Evolutionary conservation across 2,797 vertebrate species (phyloP), one percentile per base, ranked within the genome.

Genomic region (Pangasius macronema): DNA sequence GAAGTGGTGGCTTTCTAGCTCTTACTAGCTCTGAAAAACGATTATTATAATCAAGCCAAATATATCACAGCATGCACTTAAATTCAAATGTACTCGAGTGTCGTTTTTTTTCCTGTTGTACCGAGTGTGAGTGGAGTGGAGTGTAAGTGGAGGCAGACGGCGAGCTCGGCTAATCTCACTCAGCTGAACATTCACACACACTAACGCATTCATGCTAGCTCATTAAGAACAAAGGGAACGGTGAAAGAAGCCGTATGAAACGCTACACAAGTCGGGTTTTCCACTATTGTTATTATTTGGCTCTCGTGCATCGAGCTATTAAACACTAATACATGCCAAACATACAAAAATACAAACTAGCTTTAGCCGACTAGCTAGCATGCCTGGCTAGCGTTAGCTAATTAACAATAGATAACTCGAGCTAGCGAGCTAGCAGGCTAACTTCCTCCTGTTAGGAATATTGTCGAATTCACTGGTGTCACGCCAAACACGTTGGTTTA

Each of bases 331-430:
- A 33, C 30, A 82, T 5, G 0, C 0, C 7, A 70, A 53, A 27
- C 20, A 68, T 3, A 8, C 1, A 65, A n/a, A 42, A 10, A 65
- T 1, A 46, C 2, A 65, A 42, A 3, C 3, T 1, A 22, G 76
- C 10, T 16, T 59, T 61, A 30, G 80, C 80, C 2, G 22, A 24
- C 42, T 20, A 36, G 46, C 59, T 65, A 82, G 36, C 59, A 7
- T 3, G 2, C 30, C 18, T 36, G 0, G 53, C 79, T 63, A 63
- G 36, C 49, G 18, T 24, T 49, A 51, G 24, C 88, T 81, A 46
- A 83, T 88, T 68, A 91, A 89, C 90, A 91, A 91, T 83, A 79
- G 85, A 84, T 24, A 36, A n/a, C 61, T 33, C 30, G n/a, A 61
- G 77, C 80, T 59, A 72, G 76, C 30, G 3, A 86, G 39, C 72